Conservation (phyloP, 2,113 vertebrate species). For the Mohoua ochrocephala region DNA sequence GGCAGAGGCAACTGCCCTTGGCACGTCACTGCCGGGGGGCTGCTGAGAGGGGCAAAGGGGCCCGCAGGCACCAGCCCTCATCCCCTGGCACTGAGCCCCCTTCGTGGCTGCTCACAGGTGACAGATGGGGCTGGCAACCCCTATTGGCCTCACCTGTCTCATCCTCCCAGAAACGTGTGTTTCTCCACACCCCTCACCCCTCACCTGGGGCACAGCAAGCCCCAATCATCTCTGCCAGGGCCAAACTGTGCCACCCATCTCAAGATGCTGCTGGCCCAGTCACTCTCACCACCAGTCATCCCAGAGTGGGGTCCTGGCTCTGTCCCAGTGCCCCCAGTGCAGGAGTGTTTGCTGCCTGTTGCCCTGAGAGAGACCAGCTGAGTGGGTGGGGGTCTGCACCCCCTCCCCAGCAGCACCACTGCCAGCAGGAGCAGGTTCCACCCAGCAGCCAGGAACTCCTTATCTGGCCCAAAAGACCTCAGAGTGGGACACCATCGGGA, state of each 20-base stretch:
- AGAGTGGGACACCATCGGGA: fast-evolving
- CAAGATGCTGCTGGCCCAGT: fast-evolving
- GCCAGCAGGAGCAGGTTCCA: neutral
- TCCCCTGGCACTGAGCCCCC: fast-evolving
- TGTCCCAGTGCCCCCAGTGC: fast-evolving
- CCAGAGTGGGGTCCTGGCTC: neutral
- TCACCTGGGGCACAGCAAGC: neutral
- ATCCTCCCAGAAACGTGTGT: neutral
- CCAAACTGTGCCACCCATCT: fast-evolving
- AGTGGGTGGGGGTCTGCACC: neutral
- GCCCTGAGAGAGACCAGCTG: neutral
- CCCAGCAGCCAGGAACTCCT: neutral
- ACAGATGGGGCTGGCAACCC: neutral
- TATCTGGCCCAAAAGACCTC: neutral
- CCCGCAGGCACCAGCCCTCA: neutral
- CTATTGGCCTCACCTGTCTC: neutral
- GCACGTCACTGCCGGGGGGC: neutral
- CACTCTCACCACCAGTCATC: neutral
- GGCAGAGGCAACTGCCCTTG: neutral
- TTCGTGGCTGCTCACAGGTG: neutral
- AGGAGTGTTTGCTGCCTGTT: neutral
- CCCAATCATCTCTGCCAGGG: neutral
- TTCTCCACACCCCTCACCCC: no score
- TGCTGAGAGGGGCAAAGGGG: neutral
- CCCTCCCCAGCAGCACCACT: neutral